Evolutionary conservation across 2,113 vertebrate species (phyloP).

Genomic region (Phocoena phocoena): DNA sequence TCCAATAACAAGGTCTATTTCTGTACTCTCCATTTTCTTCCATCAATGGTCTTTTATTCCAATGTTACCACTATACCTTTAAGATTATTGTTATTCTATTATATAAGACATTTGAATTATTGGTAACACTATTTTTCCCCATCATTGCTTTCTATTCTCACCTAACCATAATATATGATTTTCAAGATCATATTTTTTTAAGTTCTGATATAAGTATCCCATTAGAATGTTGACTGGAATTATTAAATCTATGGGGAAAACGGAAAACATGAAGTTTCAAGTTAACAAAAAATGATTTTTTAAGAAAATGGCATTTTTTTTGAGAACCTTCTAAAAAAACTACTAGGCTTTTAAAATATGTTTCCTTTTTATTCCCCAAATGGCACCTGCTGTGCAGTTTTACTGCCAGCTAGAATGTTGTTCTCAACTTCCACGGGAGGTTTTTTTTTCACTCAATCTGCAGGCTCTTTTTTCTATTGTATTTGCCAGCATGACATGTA

Average conservation of each 20-base stretch:
- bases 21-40: not conserved
- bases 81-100: not conserved
- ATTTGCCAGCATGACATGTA: slow-evolving; percentile 16
- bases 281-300: slow-evolving; percentile 30
- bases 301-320: not conserved
- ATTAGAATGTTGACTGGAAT: not conserved
- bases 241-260: not conserved
- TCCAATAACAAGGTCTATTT: not conserved
- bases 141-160: not conserved
- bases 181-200: not conserved
- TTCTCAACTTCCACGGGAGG: slow-evolving; percentile 26
- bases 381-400: slow-evolving; percentile 57
- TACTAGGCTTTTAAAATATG: slow-evolving; percentile 44
- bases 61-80: not conserved
- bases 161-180: not conserved
- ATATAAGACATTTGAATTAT: not conserved
- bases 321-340: slow-evolving; percentile 30
- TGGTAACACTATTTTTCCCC: not conserved
- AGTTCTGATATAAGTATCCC: slow-evolving; percentile 22
- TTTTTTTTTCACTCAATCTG: slow-evolving; percentile 15
- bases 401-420: slow-evolving; percentile 44
- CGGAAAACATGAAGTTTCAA: slow-evolving; percentile 7
- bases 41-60: not conserved
- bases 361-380: slow-evolving; percentile 48
- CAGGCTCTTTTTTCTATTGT: slow-evolving; percentile 8